Percentiles rank a stretch among this genome's conserved stretches.
Conservation (phyloP, 2,888 invertebrate genomes). For the Drosophila histrio region DNA sequence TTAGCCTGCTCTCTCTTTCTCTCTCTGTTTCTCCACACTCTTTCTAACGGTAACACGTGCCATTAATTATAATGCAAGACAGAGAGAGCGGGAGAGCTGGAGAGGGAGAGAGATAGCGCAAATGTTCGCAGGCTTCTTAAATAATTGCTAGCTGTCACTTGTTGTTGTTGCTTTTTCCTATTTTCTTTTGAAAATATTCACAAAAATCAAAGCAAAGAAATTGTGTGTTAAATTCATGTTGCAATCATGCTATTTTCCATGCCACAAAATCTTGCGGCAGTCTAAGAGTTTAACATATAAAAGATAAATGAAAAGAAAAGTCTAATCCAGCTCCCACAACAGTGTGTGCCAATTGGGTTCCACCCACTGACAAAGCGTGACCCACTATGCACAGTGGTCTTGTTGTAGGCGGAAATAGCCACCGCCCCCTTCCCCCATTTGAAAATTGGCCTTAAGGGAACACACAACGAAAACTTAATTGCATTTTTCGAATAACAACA, state of each 20-base stretch:
- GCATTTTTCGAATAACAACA: slow-evolving; percentile 17
- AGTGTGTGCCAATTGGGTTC: slow-evolving; percentile 1
- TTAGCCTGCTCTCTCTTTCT: slow-evolving; percentile 14
- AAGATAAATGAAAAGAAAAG: neutral
- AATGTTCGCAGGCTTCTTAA: slow-evolving; percentile 37
- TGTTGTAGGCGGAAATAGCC: slow-evolving; percentile 2
- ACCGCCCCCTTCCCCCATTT: neutral
- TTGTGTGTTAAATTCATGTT: slow-evolving; percentile 49
- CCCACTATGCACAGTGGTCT: slow-evolving; percentile 7
- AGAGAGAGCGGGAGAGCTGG: neutral
- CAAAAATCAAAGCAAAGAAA: slow-evolving; percentile 19
- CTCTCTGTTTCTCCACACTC: slow-evolving; percentile 27
- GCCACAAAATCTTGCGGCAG: slow-evolving; percentile 10
- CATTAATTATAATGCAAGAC: slow-evolving; percentile 54
- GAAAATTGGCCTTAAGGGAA: neutral
- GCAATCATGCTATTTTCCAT: slow-evolving; percentile 59
- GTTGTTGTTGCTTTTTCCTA: slow-evolving; percentile 4
- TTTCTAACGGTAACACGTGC: slow-evolving; percentile 65
- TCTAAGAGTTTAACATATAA: neutral
- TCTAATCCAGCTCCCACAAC: slow-evolving; percentile 53
- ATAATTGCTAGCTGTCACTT: slow-evolving; percentile 47
- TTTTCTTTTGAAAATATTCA: slow-evolving; percentile 27
- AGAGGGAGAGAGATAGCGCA: neutral
- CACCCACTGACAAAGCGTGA: slow-evolving; percentile 3
- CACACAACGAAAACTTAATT: slow-evolving; percentile 17